phyloP scores from a whole-genome alignment of 2,113 vertebrate species.

The Empidonax alnorum region DNA sequence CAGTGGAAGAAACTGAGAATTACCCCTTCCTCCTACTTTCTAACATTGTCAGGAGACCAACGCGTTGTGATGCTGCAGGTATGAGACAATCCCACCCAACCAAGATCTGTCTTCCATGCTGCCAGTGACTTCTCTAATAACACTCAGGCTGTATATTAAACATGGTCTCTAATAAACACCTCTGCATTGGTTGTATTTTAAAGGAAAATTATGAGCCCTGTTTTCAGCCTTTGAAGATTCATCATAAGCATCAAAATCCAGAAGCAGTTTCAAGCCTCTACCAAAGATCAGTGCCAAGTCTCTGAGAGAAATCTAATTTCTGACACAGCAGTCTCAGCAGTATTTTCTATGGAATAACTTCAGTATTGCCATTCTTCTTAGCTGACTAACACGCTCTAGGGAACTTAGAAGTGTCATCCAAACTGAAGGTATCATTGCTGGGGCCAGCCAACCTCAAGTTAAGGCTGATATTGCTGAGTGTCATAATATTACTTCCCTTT shows the following conservation, averaged over 20 bases:
- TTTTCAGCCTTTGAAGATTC: not conserved
- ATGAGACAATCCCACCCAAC: not conserved
- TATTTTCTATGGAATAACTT: not conserved
- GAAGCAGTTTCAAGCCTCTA: not conserved
- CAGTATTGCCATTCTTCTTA: not conserved
- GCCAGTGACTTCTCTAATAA: not conserved
- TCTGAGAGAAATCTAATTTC: not conserved
- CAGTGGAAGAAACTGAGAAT: not conserved
- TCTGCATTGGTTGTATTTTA: not conserved
- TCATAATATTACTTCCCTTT: not conserved
- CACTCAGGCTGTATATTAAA: not conserved
- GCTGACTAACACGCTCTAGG: not conserved
- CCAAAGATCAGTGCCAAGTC: not conserved
- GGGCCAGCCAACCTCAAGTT: not conserved
- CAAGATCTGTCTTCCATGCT: not conserved
- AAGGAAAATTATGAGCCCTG: not conserved
- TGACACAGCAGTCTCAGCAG: not conserved
- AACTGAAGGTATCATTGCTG: not conserved
- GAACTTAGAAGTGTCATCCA: not conserved
- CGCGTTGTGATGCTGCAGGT: not conserved
- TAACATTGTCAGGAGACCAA: not conserved
- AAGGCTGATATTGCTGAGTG: not conserved
- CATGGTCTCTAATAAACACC: not conserved
- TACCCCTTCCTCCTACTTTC: not conserved
- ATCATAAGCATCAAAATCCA: not conserved